A percentile compares a stretch with the other conserved stretches of the same genome.
Conservation (phyloP, 2,113 vertebrate species). For the Apodemus speciosus region DNA sequence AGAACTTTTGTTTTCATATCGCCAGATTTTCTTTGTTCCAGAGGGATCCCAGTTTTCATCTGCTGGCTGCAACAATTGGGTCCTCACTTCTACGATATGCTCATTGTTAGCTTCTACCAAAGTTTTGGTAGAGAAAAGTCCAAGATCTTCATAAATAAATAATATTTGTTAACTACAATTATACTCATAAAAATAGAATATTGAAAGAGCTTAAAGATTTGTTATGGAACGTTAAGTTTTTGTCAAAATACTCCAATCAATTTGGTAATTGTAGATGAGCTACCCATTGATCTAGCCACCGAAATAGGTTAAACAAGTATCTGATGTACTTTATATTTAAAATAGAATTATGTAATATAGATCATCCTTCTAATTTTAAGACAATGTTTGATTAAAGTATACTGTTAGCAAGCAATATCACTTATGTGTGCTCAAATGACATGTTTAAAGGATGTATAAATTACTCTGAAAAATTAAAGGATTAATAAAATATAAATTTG, state of each 20-base stretch:
- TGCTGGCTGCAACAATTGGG: slow-evolving; percentile 95
- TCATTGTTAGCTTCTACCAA: slow-evolving; percentile 98
- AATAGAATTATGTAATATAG: background rate
- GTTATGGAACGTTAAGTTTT: background rate
- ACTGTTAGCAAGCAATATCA: background rate
- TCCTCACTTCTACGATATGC: slow-evolving; percentile 97
- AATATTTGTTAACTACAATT: slow-evolving; percentile 41
- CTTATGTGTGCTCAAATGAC: background rate
- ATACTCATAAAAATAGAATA: background rate
- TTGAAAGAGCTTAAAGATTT: slow-evolving; percentile 3
- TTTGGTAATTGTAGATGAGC: background rate
- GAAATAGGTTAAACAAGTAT: background rate
- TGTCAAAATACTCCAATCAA: background rate
- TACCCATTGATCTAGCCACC: background rate
- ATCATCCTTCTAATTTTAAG: background rate
- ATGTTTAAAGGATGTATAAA: background rate
- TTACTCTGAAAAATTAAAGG: background rate
- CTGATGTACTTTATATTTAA: background rate
- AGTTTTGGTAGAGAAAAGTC: slow-evolving; percentile 98
- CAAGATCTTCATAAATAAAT: slow-evolving; percentile 89
- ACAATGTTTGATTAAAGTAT: background rate
- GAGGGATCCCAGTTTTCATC: slow-evolving; percentile 98
- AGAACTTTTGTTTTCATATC: slow-evolving; percentile 97
- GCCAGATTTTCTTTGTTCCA: slow-evolving; percentile 96
- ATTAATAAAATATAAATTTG: background rate